Conservation (phyloP, 2,888 invertebrate genomes). For the Cristatella mucedo region DNA sequence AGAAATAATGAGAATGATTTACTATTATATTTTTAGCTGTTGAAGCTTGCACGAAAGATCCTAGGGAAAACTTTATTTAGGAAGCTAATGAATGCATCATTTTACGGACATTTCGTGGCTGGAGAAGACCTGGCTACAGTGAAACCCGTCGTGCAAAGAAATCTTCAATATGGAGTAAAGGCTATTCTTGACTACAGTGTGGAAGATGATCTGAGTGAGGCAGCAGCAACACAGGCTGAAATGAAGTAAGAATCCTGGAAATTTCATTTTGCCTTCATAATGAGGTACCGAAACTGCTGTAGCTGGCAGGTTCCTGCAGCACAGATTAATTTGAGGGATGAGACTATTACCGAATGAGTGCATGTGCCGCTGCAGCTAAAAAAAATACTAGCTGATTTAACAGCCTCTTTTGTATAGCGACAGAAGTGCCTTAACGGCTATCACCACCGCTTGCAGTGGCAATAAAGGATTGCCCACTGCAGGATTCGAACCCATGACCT, state of each 20-base stretch:
- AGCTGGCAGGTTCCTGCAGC: no score
- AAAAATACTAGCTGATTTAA: no score
- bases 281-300: no score
- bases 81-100: constrained; percentile 72
- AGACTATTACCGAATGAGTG: no score
- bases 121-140: constrained; percentile 71
- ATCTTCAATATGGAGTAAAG: constrained; percentile 89
- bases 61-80: constrained; percentile 70
- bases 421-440: no score
- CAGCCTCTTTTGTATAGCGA: no score
- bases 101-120: constrained; percentile 98
- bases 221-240: constrained; percentile 84
- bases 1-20: no score
- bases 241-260: constrained; percentile 51
- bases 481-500: no score
- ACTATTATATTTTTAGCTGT: constrained; percentile 21
- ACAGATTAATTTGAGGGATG: no score
- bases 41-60: constrained; percentile 57
- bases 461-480: no score
- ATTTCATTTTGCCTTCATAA: neutral
- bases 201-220: constrained; percentile 70
- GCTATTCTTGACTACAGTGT: constrained; percentile 97
- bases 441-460: no score
- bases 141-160: constrained; percentile 38
- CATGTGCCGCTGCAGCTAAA: no score